These are phyloP conservation scores for Takifugu bimaculatus DNA, from an alignment of 2,113 vertebrate genomes.

Conservation along the genomic window DNA sequence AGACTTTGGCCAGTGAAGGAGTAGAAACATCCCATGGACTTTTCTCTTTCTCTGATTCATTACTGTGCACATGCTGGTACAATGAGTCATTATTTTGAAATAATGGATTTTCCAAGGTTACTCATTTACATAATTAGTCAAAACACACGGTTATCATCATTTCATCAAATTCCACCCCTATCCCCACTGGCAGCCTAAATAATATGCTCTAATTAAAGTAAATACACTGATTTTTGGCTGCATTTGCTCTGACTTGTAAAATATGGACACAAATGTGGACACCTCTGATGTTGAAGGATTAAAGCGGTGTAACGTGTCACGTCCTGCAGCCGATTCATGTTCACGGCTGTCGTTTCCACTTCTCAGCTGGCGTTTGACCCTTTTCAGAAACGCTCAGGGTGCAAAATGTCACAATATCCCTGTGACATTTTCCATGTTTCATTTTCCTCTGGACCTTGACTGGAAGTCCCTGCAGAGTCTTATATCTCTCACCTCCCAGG, in stretches of 20 bases:
- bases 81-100: constrained; percentile 6
- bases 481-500: constrained; percentile 29
- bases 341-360: constrained; percentile 54
- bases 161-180: not conserved
- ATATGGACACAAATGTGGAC: constrained; percentile 6
- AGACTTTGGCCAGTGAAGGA: too few species aligned
- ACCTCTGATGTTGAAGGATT: constrained; percentile 6
- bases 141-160: not conserved
- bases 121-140: not conserved
- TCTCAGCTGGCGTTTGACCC: constrained; percentile 47
- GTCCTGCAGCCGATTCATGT: constrained; percentile 46
- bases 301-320: constrained; percentile 1
- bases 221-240: not conserved
- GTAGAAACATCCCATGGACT: too few species aligned
- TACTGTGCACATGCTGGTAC: rapidly evolving
- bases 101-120: constrained; percentile 5
- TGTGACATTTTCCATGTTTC: constrained; percentile 43
- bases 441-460: constrained; percentile 52
- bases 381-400: constrained; percentile 43
- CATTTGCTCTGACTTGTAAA: not conserved
- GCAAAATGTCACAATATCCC: constrained; percentile 46
- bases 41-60: not conserved
- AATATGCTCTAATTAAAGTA: constrained; percentile 3
- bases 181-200: rapidly evolving
- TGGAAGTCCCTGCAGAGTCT: constrained; percentile 43